Base-by-base conservation (phyloP, 1,140 invertebrate genomes). In the Cyclina sinensis region DNA sequence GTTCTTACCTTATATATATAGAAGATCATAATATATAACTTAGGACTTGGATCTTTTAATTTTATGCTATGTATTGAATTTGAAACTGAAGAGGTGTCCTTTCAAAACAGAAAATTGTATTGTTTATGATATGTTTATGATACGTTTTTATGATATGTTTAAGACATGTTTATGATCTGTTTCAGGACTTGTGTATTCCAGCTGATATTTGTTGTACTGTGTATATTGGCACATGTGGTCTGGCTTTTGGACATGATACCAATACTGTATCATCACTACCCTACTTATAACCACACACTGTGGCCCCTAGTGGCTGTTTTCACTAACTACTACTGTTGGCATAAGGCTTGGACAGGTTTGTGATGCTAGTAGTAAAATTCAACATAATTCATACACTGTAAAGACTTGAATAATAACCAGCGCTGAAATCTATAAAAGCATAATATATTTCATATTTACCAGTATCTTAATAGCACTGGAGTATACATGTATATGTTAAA, bases 221-320 rank as follows among this genome's bases (percentile, higher is more conserved):
- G 92, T 18, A 21, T 94, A 39, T 65, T 91, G 18, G 92, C 92
- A 1, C 92, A 95, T 87, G 78, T 86, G 35, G 90, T 93, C 12
- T 88, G 91, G 65, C 88, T 93, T n/a, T 46, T 93, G 11, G 94
- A 95, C 83, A 89, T 95, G 78, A 78, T 95, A 59, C 93, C 94
- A 16, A 68, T 93, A 14, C 86, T 94, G 62, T 92, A 93, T 84
- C 59, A 90, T 74, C 92, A 92, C 79, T 90, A 92, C 57, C 92
- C 92, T 16, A 85, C 92, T 48, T 59, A 90, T 14, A 94, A 95
- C 57, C 93, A 94, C 70, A 89, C 91, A 21, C 30, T 93, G 0
- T 62, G 93, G 32, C 93, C 94, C 0, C 87, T 94, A 48, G 21
- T 92, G 4, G 82, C 91, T 30, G 78, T 89, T 4, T 92, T 94